Evolutionary conservation across 2,888 invertebrate species (phyloP), one percentile per base, ranked within the genome.

Genomic region (Reticulitermes lucifugus): DNA sequence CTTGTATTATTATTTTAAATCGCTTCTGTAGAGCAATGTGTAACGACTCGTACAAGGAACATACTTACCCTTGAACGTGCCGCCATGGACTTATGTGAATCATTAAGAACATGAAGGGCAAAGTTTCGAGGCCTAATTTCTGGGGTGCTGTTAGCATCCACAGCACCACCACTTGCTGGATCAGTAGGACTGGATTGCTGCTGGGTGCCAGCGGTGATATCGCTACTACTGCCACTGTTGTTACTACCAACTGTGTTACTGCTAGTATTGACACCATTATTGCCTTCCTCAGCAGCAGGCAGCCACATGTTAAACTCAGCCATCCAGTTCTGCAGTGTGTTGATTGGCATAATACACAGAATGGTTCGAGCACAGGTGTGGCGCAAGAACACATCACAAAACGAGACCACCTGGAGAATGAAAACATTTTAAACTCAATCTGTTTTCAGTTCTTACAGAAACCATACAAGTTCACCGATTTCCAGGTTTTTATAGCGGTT

Each of bases 301-400:
- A 98, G 92, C 99, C 99, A 99, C 95, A 97, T 97, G 90, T 99
- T 98, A 90, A 98, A 99, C 91, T 99, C 99, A 2, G 97, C 96
- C 88, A 97, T 92, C 99, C 99, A 99, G 92, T 99, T 99, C 91
- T 99, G 99, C 87, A 99, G 92, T 0, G 99, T 99, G 91, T 99
- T 99, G 86, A 99, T 98, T 14, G 99, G 99, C 94, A 99, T 99
- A 88, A 99, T 98, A 89, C 98, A 97, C 70, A 99, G 92, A 0
- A 99, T 97, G 22, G 96, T 97, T 90, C 95, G 96, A 9, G 97
- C 96, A 43, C 93, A 93, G 0, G 98, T 98, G 90, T 98, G 96
- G 83, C 98, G 93, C 88, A 99, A 93, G 91, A 99, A 98, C 89
- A 99, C 96, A 91, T 99, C 99, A 90, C 97, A 96, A 92, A 99